Evolutionary conservation across 92 coral and sea anemone genomes (phyloP).

Genomic region (Porites rus): DNA sequence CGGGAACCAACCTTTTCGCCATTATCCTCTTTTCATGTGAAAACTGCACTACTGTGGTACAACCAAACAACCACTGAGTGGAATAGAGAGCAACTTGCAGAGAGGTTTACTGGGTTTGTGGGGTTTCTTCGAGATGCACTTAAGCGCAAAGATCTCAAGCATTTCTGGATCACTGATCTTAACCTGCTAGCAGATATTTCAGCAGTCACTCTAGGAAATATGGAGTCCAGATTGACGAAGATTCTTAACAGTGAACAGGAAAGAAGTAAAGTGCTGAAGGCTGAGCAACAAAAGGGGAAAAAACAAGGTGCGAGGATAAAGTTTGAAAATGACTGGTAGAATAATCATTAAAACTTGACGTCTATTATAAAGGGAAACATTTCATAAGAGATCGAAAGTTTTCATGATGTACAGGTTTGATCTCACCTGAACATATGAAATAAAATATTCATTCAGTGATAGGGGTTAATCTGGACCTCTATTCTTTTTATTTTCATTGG

Average conservation of each 20-base stretch:
- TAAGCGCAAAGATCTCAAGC: slow-evolving; percentile 47
- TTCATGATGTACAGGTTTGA: too few relatives aligned
- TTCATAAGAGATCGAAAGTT: too few relatives aligned
- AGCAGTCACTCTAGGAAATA: slow-evolving; percentile 57
- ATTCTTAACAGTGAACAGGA: slow-evolving; percentile 66
- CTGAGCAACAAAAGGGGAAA: slow-evolving; percentile 6
- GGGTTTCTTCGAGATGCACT: slow-evolving; percentile 45
- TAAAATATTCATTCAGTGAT: too few relatives aligned
- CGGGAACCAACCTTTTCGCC: slow-evolving; percentile 69
- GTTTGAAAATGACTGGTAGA: too few relatives aligned
- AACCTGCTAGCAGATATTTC: slow-evolving; percentile 61
- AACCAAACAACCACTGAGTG: slow-evolving; percentile 42
- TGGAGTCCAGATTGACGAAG: slow-evolving; percentile 65
- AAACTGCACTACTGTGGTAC: slow-evolving; percentile 56
- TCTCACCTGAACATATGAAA: too few relatives aligned
- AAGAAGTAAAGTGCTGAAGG: slow-evolving; percentile 49
- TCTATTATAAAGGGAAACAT: too few relatives aligned
- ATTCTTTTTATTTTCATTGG: too few relatives aligned
- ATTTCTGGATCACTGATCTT: slow-evolving; percentile 73
- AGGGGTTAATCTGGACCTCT: too few relatives aligned
- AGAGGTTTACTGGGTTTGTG: slow-evolving; percentile 72
- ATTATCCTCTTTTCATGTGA: slow-evolving; percentile 49
- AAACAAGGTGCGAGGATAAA: not conserved
- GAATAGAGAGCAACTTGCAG: slow-evolving; percentile 68
- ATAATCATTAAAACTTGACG: too few relatives aligned